A percentile compares a stretch with the other conserved stretches of the same genome.
These are phyloP conservation scores for Astyanax mexicanus DNA, from an alignment of 2,797 vertebrate species.

Conservation along the genomic window DNA sequence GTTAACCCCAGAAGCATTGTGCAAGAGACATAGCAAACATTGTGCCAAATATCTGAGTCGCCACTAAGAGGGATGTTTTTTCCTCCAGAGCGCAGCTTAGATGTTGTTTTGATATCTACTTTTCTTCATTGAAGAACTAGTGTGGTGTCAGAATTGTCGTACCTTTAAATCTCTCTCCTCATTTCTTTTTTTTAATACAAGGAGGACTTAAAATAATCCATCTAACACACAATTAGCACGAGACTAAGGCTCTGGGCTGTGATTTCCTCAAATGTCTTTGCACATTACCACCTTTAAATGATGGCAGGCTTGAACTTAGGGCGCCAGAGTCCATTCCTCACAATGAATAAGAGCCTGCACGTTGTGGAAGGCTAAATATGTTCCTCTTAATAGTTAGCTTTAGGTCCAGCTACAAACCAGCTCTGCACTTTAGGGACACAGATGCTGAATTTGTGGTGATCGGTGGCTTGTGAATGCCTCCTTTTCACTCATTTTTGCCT, in stretches of 20 bases:
- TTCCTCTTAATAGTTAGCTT: constrained; percentile 47
- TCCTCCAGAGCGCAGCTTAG: not conserved
- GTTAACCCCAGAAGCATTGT: constrained; percentile 72
- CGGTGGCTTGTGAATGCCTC: constrained; percentile 72
- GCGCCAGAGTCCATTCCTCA: constrained; percentile 20
- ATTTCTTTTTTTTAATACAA: not conserved
- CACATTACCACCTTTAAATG: constrained; percentile 7
- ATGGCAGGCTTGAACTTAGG: not conserved
- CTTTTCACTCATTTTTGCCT: constrained; percentile 71
- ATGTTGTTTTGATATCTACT: constrained; percentile 16
- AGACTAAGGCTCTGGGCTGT: constrained; percentile 8
- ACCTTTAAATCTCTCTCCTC: not conserved
- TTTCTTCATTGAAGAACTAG: constrained; percentile 3
- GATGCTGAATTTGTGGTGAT: constrained; percentile 71
- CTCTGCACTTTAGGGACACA: constrained; percentile 46
- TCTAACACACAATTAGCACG: constrained; percentile 7
- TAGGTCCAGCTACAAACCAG: constrained; percentile 19
- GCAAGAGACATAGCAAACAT: constrained; percentile 76
- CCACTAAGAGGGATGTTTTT: constrained; percentile 20
- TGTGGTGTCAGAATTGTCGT: not conserved
- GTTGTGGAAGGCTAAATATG: constrained; percentile 14
- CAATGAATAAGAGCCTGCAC: constrained; percentile 39
- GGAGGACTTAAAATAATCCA: constrained; percentile 8
- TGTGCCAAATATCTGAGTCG: constrained; percentile 67
- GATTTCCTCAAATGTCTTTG: constrained; percentile 8